phyloP scores from a whole-genome alignment of 2,888 invertebrate genomes.

The Formica aserva region DNA sequence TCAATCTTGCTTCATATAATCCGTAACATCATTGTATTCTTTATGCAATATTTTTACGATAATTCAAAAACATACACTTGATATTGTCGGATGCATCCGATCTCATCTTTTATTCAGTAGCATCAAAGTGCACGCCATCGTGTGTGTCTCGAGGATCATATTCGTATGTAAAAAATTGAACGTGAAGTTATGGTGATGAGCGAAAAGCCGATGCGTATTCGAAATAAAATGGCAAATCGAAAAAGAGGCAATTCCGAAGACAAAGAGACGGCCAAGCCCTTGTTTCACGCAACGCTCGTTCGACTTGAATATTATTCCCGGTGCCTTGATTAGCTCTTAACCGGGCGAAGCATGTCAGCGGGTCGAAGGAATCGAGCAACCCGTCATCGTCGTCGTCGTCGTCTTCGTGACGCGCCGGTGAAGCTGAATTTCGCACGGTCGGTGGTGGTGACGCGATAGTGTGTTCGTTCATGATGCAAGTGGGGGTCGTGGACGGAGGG shows the following conservation, averaged over 20 bases:
- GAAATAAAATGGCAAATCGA: not conserved
- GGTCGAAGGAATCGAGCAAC: conserved; percentile 61
- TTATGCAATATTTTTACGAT: conserved; percentile 3
- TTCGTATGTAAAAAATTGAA: not conserved
- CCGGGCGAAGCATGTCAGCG: conserved; percentile 74
- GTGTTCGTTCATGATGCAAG: conserved; percentile 47
- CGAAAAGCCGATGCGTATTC: not conserved
- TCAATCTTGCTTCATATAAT: conserved; percentile 3
- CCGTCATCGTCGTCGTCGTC: not conserved
- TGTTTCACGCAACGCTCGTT: not conserved
- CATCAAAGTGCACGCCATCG: conserved; percentile 5
- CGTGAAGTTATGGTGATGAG: not conserved
- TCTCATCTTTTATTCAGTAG: conserved; percentile 37
- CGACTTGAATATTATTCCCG: not conserved
- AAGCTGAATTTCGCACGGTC: conserved; percentile 65
- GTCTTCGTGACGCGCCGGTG: conserved; percentile 39
- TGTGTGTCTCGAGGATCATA: not conserved
- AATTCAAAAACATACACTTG: conserved; percentile 6
- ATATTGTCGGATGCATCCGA: not conserved
- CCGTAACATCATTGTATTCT: not conserved
- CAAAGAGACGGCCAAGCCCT: not conserved
- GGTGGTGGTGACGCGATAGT: conserved; percentile 60
- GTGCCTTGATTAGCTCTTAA: conserved; percentile 77
- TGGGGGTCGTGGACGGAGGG: conserved; percentile 18
- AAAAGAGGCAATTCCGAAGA: not conserved